These are phyloP conservation scores for Panulirus ornatus DNA, from an alignment of 1,140 invertebrate species.

Conservation along the genomic window DNA sequence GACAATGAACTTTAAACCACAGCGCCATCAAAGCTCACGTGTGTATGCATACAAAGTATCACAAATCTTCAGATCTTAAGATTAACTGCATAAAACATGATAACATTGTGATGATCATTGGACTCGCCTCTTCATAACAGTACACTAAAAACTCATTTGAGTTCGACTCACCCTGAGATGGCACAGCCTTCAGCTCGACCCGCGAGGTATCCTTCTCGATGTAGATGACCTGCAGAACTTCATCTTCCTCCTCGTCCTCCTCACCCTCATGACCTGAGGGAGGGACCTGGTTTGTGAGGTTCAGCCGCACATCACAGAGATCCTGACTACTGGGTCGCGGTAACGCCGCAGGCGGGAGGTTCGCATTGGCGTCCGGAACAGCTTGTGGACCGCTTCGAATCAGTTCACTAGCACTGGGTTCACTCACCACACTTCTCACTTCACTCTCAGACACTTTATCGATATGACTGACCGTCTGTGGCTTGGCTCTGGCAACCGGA, in stretches of 20 bases:
- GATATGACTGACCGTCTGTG: not conserved
- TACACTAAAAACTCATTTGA: not conserved
- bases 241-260: conserved; percentile 64
- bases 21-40: too few relatives aligned
- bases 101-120: too few relatives aligned
- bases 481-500: not conserved
- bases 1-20: too few relatives aligned
- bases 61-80: too few relatives aligned
- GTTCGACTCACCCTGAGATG: conserved; percentile 30
- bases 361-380: conserved; percentile 48
- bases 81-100: too few relatives aligned
- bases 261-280: conserved; percentile 13
- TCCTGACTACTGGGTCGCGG: not conserved
- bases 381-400: not conserved
- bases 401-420: not conserved
- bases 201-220: conserved; percentile 32
- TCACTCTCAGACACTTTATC: conserved; percentile 54
- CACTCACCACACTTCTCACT: conserved; percentile 1
- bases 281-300: not conserved
- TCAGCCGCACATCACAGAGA: not conserved
- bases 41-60: too few relatives aligned
- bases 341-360: not conserved
- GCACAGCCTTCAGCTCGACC: not conserved
- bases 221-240: conserved; percentile 64
- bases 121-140: not conserved